A percentile compares a stretch with the other conserved stretches of the same genome.
These are phyloP conservation scores for Bujurquina vittata DNA, from an alignment of 2,113 vertebrate species.

Conservation along the genomic window DNA sequence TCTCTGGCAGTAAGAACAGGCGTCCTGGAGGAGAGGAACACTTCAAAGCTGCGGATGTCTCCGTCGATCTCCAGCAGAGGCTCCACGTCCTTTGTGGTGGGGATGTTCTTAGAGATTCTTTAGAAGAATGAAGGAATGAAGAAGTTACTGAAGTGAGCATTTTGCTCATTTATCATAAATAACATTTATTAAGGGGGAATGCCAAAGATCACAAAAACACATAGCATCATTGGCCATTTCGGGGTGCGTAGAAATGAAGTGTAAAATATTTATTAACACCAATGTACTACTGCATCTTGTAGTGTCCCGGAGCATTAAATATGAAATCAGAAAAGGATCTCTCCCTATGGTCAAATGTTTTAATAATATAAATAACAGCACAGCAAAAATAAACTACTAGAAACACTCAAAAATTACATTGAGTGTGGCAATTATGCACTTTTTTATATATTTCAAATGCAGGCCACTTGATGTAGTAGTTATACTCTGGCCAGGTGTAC, in stretches of 20 bases:
- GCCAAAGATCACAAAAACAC: background rate
- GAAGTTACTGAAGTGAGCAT: background rate
- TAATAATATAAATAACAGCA: background rate
- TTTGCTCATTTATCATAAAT: background rate
- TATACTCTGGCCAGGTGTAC: background rate
- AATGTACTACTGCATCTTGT: background rate
- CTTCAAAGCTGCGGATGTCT: constrained; percentile 95
- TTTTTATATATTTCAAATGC: background rate
- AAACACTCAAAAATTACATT: background rate
- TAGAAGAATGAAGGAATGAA: constrained; percentile 5
- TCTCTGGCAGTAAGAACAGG: constrained; percentile 93
- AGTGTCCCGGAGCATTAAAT: background rate
- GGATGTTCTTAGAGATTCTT: constrained; percentile 98
- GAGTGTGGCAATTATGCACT: background rate
- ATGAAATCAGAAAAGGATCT: background rate
- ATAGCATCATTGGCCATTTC: too few species aligned
- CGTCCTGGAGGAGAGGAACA: constrained; percentile 94
- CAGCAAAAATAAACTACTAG: background rate
- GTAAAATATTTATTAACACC: background rate
- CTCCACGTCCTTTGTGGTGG: constrained; percentile 97
- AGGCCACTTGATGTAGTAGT: background rate
- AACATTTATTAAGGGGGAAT: background rate
- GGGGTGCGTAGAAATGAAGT: background rate
- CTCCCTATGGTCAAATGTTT: background rate
- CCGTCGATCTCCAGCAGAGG: constrained; percentile 97